Evolutionary conservation across 2,113 vertebrate species (phyloP), one percentile per base, ranked within the genome.

Genomic region (Callorhinus ursinus): DNA sequence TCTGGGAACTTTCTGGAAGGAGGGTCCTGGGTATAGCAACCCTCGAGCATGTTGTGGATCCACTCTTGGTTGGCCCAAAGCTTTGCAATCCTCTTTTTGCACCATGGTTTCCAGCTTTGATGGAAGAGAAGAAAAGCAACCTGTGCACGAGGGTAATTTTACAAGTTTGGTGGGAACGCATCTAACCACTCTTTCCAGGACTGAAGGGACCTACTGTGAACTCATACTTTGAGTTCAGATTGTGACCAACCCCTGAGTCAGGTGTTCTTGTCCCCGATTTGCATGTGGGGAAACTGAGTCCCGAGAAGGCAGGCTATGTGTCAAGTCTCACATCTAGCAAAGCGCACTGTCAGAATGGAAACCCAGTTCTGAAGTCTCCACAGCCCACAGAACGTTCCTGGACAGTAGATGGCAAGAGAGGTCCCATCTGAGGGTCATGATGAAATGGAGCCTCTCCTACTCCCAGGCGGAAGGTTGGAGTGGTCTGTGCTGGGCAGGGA

Each of bases 271-370:
- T 8, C 14, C 26, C 4, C 0, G 5, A 5, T 39, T 79, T 22
- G 18, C 18, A 22, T 4, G 16, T 24, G 49, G 16, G 51, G 18
- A 63, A 77, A 63, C 18, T 24, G 28, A 91, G 53, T 36, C 26
- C 18, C 13, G 59, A 21, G 26, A 33, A 1, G 19, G 4, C 8
- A 15, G n/a, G 31, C 12, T 8, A 0, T 1, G 1, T 4, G 7
- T 11, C 4, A 22, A 55, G 36, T 10, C 49, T 28, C 61, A 3
- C 11, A 6, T 21, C 5, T 3, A 39, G 7, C 13, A 4, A 15
- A 6, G 31, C 7, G 5, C 1, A 12, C 0, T 0, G 7, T 1
- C 18, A 21, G 33, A 11, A 26, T 0, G 3, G 61, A 6, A 28
- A 0, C 76, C 36, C 39, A 5, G 33, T 24, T 46, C 72, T 8